phyloP scores from a whole-genome alignment of 2,888 invertebrate genomes.

The Eubasilissa splendida region DNA sequence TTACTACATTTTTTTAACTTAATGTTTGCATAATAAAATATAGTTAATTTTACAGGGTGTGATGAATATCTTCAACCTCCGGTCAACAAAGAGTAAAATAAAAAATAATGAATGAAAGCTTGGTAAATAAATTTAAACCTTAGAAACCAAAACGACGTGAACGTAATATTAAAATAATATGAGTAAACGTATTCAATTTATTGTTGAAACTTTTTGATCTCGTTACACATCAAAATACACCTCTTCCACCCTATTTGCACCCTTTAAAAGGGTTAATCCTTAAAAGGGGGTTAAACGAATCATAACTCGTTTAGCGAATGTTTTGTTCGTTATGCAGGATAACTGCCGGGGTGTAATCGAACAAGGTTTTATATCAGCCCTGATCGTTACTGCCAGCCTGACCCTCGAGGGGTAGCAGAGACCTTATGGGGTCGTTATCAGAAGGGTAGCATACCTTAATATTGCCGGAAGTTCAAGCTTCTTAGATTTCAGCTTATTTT shows the following conservation, averaged over 20 bases:
- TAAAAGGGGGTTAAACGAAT: constrained; percentile 57
- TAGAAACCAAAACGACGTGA: no score
- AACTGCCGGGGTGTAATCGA: constrained; percentile 38
- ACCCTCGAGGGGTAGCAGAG: constrained; percentile 5
- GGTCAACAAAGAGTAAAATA: no score
- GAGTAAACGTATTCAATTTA: no score
- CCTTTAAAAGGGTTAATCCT: constrained; percentile 37
- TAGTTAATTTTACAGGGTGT: no score
- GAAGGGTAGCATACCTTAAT: not conserved
- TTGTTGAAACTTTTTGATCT: no score
- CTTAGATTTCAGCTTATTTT: no score
- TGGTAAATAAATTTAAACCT: no score
- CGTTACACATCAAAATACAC: not conserved
- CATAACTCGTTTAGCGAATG: constrained; percentile 54
- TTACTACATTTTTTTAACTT: no score
- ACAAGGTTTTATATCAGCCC: constrained; percentile 37
- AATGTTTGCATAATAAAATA: no score
- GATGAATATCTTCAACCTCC: no score
- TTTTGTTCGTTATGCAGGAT: constrained; percentile 51
- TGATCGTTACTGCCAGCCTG: not conserved
- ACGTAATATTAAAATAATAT: no score
- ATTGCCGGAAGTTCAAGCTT: not conserved
- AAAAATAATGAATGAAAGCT: no score
- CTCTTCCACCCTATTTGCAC: constrained; percentile 36
- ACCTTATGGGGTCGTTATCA: not conserved